A percentile compares a stretch with the other conserved stretches of the same genome.
These are phyloP conservation scores for Hyles euphorbiae DNA, from an alignment of 1,140 invertebrate genomes.

Conservation along the genomic window DNA sequence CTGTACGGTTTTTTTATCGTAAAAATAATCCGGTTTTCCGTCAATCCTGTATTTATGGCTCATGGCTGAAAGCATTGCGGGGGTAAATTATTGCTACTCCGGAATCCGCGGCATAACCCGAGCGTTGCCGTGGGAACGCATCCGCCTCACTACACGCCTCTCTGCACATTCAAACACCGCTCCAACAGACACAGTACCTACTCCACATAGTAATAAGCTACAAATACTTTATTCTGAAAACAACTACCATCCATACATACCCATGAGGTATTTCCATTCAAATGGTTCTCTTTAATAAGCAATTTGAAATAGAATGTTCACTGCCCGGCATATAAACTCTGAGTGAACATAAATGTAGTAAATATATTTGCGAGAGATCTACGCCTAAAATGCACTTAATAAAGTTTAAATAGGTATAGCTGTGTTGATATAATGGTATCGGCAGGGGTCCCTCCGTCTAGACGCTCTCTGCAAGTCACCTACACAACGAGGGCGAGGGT, in stretches of 20 bases:
- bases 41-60: slow-evolving; percentile 39
- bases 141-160: slow-evolving; percentile 24
- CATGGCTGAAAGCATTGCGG: slow-evolving; percentile 26
- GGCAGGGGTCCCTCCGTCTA: slow-evolving; percentile 62
- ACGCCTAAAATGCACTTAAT: too few relatives aligned
- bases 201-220: background rate
- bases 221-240: too few relatives aligned
- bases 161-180: slow-evolving; percentile 24
- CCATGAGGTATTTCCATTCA: too few relatives aligned
- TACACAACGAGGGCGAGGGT: slow-evolving; percentile 57
- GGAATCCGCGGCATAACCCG: slow-evolving; percentile 36
- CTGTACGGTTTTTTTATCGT: background rate
- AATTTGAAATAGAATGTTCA: too few relatives aligned
- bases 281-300: too few relatives aligned
- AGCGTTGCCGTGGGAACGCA: slow-evolving; percentile 64
- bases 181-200: slow-evolving; percentile 21
- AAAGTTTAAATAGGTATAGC: too few relatives aligned
- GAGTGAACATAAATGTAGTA: too few relatives aligned
- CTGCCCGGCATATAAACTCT: too few relatives aligned
- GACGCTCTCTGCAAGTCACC: slow-evolving; percentile 65
- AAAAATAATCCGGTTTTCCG: background rate
- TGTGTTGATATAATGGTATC: background rate
- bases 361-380: too few relatives aligned
- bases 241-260: too few relatives aligned
- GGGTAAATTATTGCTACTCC: slow-evolving; percentile 58